Evolutionary conservation across 2,888 invertebrate species (phyloP).

Genomic region (Aelia acuminata): DNA sequence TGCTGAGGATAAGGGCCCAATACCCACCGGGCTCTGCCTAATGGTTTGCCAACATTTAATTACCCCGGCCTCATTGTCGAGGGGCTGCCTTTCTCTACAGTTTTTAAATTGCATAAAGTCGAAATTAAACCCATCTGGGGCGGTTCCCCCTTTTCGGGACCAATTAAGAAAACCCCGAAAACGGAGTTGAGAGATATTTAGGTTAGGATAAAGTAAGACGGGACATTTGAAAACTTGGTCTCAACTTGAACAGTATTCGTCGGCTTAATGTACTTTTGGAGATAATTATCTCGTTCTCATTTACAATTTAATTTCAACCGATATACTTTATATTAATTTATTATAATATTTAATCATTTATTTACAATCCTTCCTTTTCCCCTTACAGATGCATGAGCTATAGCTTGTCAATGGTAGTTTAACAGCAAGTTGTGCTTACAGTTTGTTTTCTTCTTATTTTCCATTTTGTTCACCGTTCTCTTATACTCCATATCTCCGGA

Average conservation of each 20-base stretch:
- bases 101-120: conserved; percentile 42
- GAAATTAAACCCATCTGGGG: neutral
- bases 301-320: too few species aligned
- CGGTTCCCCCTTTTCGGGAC: neutral
- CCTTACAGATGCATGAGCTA: too few species aligned
- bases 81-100: neutral
- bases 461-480: too few species aligned
- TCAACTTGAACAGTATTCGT: neutral
- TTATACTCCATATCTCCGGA: too few species aligned
- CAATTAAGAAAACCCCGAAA: conserved; percentile 39
- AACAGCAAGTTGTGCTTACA: too few species aligned
- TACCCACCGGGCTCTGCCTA: neutral
- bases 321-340: too few species aligned
- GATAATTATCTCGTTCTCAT: neutral
- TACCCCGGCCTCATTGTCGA: conserved; percentile 20
- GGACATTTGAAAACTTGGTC: conserved; percentile 13
- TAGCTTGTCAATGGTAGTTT: too few species aligned
- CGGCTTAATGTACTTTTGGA: neutral
- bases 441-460: too few species aligned
- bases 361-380: too few species aligned
- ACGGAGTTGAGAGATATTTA: neutral
- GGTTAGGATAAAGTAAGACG: neutral
- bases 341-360: too few species aligned
- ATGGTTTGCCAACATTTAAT: conserved; percentile 44
- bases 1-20: neutral